phyloP scores from a whole-genome alignment of 1,140 invertebrate species.

The Heliconius melpomene region DNA sequence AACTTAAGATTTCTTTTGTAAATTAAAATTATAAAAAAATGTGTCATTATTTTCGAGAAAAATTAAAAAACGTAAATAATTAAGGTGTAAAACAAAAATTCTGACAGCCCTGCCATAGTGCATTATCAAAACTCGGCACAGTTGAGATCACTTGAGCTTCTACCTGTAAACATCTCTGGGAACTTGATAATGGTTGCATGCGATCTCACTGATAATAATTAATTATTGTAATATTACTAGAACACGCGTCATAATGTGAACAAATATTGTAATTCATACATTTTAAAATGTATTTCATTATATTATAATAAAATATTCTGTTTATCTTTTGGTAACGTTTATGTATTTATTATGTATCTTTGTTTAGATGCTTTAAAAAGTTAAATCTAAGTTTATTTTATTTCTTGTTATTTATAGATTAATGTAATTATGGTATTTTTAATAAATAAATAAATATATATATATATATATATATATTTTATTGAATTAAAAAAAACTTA shows the following conservation, averaged over 20 bases:
- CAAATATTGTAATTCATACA: not conserved
- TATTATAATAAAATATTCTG: not conserved
- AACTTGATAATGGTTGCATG: slow-evolving; percentile 17
- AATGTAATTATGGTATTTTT: no score
- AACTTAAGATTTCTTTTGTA: no score
- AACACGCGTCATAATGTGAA: not conserved
- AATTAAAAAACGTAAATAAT: not conserved
- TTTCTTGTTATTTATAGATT: no score
- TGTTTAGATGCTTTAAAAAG: no score
- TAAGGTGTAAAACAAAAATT: not conserved
- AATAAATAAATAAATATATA: no score
- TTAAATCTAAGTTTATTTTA: no score
- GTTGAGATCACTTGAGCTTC: slow-evolving; percentile 45
- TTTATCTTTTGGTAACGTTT: not conserved
- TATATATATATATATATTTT: no score
- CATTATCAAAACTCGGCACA: slow-evolving; percentile 31
- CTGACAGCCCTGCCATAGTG: slow-evolving; percentile 33
- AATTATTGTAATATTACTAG: slow-evolving; percentile 4
- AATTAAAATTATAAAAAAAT: no score
- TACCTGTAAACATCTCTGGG: slow-evolving; percentile 33
- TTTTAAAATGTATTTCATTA: not conserved
- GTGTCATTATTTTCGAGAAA: no score
- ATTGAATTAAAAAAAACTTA: no score
- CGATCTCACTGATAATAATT: slow-evolving; percentile 21
- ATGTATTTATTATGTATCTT: no score